A percentile compares a stretch with the other conserved stretches of the same genome.
Evolutionary conservation across 2,113 vertebrate species (phyloP).

Genomic region (Excalfactoria chinensis): DNA sequence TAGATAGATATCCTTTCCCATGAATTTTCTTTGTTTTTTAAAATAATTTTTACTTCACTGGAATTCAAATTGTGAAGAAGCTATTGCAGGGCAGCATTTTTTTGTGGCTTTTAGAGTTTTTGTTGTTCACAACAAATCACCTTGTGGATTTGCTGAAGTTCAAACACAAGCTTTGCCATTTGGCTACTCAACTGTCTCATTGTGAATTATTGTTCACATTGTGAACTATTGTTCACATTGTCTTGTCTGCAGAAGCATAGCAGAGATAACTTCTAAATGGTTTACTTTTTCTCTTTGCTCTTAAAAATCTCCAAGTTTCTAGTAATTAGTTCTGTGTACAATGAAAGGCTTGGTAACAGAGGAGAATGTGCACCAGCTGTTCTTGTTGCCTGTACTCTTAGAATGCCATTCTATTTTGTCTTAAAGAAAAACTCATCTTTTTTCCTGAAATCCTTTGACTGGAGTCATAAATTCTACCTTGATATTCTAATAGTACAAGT

Average conservation of each 20-base stretch:
- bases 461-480: not conserved
- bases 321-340: not conserved
- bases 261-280: not conserved
- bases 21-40: not conserved
- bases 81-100: not conserved
- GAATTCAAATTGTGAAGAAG: not conserved
- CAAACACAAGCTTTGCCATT: not conserved
- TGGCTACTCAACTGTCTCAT: not conserved
- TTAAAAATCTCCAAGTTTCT: not conserved
- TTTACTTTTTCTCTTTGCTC: not conserved
- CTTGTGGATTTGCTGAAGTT: not conserved
- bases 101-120: not conserved
- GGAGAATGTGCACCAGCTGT: not conserved
- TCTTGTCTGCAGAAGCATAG: not conserved
- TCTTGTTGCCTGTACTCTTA: not conserved
- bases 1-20: not conserved
- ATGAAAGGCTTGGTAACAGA: not conserved
- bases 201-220: not conserved
- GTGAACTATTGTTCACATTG: not conserved
- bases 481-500: not conserved
- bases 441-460: not conserved
- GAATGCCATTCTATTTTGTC: not conserved
- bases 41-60: constrained; percentile 18
- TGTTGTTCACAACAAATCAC: not conserved
- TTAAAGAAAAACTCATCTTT: not conserved